phyloP scores from a whole-genome alignment of 2,113 vertebrate genomes.

The Telmatochromis sp. region DNA sequence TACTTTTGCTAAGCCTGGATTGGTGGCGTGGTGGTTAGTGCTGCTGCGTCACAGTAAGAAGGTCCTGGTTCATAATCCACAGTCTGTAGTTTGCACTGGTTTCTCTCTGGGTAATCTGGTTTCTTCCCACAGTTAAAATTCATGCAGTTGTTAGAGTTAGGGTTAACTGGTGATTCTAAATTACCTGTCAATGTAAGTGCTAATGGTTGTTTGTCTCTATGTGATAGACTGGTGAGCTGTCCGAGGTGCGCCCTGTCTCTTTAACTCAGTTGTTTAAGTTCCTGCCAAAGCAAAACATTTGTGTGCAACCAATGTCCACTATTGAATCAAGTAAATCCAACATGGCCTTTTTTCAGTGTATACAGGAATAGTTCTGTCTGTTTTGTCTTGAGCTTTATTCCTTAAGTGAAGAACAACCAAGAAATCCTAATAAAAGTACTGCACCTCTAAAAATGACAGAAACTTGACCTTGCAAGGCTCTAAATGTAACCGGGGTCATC shows the following conservation, averaged over 20 bases:
- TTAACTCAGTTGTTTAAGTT: neutral
- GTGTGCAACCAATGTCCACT: neutral
- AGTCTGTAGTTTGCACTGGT: neutral
- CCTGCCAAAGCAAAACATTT: neutral
- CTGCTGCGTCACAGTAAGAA: neutral
- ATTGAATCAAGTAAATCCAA: no score
- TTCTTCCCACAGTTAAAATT: no score
- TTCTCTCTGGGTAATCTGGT: no score
- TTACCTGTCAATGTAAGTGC: neutral
- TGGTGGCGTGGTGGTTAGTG: neutral
- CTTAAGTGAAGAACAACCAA: neutral
- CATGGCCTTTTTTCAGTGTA: no score
- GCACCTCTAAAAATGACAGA: neutral
- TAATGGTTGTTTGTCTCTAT: neutral
- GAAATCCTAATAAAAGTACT: neutral
- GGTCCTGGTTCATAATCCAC: neutral
- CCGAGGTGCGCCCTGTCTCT: neutral
- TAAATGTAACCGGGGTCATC: neutral
- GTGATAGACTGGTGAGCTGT: neutral
- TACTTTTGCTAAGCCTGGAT: neutral
- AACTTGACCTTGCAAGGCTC: neutral
- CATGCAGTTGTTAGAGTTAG: neutral
- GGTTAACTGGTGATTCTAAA: neutral
- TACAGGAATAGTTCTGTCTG: neutral
- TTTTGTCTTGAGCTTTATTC: neutral